Percentiles rank a stretch among this genome's conserved stretches.
These are phyloP conservation scores for Lordiphosa collinella DNA, from an alignment of 1,140 invertebrate genomes.

Conservation along the genomic window DNA sequence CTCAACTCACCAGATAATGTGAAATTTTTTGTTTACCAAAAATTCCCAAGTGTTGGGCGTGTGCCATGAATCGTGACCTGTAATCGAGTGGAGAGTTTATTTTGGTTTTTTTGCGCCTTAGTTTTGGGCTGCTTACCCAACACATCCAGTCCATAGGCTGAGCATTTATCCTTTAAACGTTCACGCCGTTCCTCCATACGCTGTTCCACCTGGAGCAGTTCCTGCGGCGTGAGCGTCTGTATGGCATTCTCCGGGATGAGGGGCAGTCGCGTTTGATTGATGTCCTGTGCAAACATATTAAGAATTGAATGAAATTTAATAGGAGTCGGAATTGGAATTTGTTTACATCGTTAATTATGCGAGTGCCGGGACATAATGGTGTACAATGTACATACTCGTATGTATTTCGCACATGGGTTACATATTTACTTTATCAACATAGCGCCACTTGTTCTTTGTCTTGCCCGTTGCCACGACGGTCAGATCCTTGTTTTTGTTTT, in stretches of 20 bases:
- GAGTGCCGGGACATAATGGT: slow-evolving; percentile 20
- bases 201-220: slow-evolving; percentile 80
- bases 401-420: slow-evolving; percentile 30
- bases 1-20: slow-evolving; percentile 84
- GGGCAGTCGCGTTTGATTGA: slow-evolving; percentile 71
- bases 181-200: slow-evolving; percentile 80
- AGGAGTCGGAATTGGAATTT: slow-evolving; percentile 6
- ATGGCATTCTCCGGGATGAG: slow-evolving; percentile 74
- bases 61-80: slow-evolving; percentile 84
- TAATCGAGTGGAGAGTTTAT: slow-evolving; percentile 26
- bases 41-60: slow-evolving; percentile 91
- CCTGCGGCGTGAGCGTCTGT: slow-evolving; percentile 65
- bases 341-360: slow-evolving; percentile 54
- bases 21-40: slow-evolving; percentile 88
- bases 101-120: slow-evolving; percentile 1
- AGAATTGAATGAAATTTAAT: slow-evolving; percentile 13
- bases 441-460: slow-evolving; percentile 78
- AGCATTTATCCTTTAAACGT: slow-evolving; percentile 81
- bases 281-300: slow-evolving; percentile 52
- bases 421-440: slow-evolving; percentile 79
- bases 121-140: slow-evolving; percentile 55
- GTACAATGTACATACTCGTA: not conserved
- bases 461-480: slow-evolving; percentile 76
- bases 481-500: slow-evolving; percentile 77
- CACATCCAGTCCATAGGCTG: slow-evolving; percentile 81